Conservation (phyloP, 2,888 invertebrate species). For the Nemurella pictetii region DNA sequence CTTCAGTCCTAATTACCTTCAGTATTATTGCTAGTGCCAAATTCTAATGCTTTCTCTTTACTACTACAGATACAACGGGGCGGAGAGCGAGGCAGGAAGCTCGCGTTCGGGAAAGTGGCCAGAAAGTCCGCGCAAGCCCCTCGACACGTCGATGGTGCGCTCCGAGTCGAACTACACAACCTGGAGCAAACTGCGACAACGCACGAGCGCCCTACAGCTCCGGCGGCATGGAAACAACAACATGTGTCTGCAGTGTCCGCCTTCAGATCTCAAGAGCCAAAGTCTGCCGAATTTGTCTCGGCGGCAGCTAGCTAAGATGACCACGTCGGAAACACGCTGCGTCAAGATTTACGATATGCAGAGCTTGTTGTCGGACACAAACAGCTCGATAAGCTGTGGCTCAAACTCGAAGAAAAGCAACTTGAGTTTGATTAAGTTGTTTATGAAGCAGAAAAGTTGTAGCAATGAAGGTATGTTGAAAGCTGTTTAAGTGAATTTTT, state of each 20-base stretch:
- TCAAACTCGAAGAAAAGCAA: conserved; percentile 26
- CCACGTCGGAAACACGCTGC: conserved; percentile 41
- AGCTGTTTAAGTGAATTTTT: not conserved
- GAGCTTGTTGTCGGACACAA: conserved; percentile 42
- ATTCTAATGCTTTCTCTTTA: not conserved
- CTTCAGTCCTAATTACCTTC: not conserved
- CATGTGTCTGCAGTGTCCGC: conserved; percentile 37
- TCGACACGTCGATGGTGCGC: conserved; percentile 74
- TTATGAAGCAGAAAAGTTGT: conserved; percentile 87
- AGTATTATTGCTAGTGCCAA: not conserved
- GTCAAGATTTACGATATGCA: conserved; percentile 48
- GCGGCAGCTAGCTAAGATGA: conserved; percentile 35
- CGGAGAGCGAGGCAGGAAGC: not conserved
- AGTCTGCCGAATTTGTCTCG: conserved; percentile 74
- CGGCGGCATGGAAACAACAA: conserved; percentile 75
- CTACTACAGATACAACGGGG: not conserved
- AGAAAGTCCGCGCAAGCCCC: conserved; percentile 12
- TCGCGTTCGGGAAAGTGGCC: conserved; percentile 19
- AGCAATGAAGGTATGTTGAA: conserved; percentile 72
- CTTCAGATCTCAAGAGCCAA: conserved; percentile 62
- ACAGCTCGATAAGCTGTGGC: conserved; percentile 46
- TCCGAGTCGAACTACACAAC: conserved; percentile 88
- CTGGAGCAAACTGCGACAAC: conserved; percentile 83
- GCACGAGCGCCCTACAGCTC: conserved; percentile 64
- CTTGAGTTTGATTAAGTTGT: conserved; percentile 71